These are phyloP conservation scores for Eremobia ochroleuca DNA, from an alignment of 2,888 invertebrate genomes.

Conservation along the genomic window DNA sequence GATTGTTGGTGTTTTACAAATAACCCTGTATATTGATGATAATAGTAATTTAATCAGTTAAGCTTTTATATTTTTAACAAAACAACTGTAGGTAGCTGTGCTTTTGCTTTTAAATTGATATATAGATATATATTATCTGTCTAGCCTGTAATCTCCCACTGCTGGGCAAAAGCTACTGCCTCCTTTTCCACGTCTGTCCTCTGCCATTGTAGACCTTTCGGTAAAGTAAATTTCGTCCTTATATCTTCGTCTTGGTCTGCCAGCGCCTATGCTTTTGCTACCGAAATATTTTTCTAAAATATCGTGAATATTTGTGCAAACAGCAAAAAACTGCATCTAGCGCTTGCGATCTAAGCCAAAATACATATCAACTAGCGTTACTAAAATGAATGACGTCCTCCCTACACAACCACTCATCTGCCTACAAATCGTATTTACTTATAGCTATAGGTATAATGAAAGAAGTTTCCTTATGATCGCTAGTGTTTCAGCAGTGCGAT, in stretches of 20 bases:
- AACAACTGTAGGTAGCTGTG: not conserved
- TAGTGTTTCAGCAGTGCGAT: not conserved
- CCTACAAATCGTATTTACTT: not conserved
- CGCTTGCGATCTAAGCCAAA: not conserved
- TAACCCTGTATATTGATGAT: too few relatives aligned
- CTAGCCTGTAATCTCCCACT: not conserved
- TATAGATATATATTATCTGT: not conserved
- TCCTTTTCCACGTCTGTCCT: not conserved
- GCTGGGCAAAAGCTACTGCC: too few relatives aligned
- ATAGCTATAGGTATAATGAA: not conserved
- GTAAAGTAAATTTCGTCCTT: not conserved
- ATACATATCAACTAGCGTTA: not conserved
- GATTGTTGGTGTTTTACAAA: too few relatives aligned
- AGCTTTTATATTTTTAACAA: not conserved
- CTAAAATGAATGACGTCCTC: slow-evolving; percentile 7
- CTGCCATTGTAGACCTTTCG: not conserved
- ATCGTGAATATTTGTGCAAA: not conserved
- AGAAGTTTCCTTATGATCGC: not conserved
- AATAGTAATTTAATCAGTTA: not conserved
- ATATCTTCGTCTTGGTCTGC: not conserved
- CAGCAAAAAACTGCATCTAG: not conserved
- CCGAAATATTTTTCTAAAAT: not conserved
- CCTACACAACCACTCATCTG: not conserved
- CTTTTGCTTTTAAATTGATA: not conserved
- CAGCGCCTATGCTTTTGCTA: not conserved